Percentiles rank a stretch among this genome's conserved stretches.
Evolutionary conservation across 2,888 invertebrate species (phyloP).

Genomic region (Drosophila ezoana): DNA sequence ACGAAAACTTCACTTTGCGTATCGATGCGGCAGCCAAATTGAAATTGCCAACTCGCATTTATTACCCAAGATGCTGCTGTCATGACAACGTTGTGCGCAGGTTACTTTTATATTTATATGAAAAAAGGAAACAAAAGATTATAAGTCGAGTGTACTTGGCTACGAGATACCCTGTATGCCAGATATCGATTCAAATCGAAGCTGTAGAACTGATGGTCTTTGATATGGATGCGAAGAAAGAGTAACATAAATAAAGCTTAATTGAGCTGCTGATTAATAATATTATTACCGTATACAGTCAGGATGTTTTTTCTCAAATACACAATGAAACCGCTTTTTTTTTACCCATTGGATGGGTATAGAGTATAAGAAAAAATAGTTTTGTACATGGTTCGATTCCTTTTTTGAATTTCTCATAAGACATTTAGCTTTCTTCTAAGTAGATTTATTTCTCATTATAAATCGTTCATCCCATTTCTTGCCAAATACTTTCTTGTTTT

Average conservation of each 20-base stretch:
- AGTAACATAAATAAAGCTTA: not conserved
- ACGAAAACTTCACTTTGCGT: constrained; percentile 32
- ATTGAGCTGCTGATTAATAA: not conserved
- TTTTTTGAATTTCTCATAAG: constrained; percentile 26
- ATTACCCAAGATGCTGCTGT: constrained; percentile 6
- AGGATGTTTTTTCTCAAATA: not conserved
- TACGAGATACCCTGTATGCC: constrained; percentile 3
- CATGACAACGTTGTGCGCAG: not conserved
- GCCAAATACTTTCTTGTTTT: constrained; percentile 48
- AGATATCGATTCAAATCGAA: too few species aligned
- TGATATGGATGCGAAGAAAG: too few species aligned
- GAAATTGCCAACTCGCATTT: constrained; percentile 21
- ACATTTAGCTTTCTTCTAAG: constrained; percentile 14
- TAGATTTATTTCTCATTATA: constrained; percentile 47
- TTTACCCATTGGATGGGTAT: not conserved
- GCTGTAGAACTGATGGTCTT: too few species aligned
- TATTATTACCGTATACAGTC: constrained; percentile 7
- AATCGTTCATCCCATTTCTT: constrained; percentile 46
- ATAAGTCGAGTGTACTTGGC: not conserved
- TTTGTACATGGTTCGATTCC: constrained; percentile 10
- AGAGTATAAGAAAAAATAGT: constrained; percentile 1
- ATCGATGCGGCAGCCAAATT: constrained; percentile 34
- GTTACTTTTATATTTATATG: not conserved
- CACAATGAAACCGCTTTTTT: constrained; percentile 6
- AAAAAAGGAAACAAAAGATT: not conserved